Base-by-base conservation (phyloP, 2,113 vertebrate species). In the Herpetotheres cachinnans region DNA sequence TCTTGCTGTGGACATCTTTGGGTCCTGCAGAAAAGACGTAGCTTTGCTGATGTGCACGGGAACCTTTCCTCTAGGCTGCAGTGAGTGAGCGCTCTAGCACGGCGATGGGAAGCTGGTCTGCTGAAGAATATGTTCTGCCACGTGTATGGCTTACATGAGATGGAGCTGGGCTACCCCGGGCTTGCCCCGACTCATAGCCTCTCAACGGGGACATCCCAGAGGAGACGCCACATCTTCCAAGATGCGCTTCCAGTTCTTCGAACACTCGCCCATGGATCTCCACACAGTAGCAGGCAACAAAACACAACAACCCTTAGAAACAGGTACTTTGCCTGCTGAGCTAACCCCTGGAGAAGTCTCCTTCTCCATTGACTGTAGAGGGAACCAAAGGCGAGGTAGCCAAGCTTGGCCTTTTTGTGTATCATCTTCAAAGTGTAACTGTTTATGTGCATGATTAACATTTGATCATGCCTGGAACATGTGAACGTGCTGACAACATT, bases 71-170 rank as follows among this genome's bases (percentile, higher is more conserved):
- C 38, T 7, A 14, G 49, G 54, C 50, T n/a, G 66, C 34, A 14
- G 40, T 4, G 5, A 13, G 16, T 2, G 16, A 25, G 11, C 0
- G 4, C 82, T 79, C 46, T 5, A 5, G 59, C 59, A 8, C 1
- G 8, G 52, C 2, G 67, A 12, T 16, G n/a, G 66, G 73, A 52
- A 67, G 17, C 4, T 2, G 26, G 8, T 52, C 70, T 49, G 58
- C 81, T 44, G 69, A 5, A 56, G 70, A 46, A 36, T 6, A 49
- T 4, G 46, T 11, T 49, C 26, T 54, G 42, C 25, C 4, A 0
- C 0, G 0, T 1, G 10, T 3, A 1, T 4, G 44, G 55, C 14
- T 61, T 5, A 0, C 7, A 0, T 8, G 42, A 62, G 77, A 7
- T 7, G 19, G 34, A 44, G 81, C 87, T 56, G 19, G 22, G 42